Conservation (phyloP, 2,797 vertebrate species). For the Ciconia nigra region DNA sequence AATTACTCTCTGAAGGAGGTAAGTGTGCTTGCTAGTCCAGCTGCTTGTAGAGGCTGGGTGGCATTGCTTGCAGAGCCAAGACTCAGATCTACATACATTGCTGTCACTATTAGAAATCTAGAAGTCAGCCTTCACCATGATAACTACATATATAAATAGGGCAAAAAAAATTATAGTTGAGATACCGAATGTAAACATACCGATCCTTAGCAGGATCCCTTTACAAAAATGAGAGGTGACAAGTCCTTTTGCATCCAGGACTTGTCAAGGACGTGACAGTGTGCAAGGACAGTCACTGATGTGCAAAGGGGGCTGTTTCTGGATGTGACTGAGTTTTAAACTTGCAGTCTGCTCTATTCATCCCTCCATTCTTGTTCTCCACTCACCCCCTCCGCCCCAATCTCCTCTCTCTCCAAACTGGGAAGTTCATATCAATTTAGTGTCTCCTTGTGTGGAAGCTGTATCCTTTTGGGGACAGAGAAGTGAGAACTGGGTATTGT, state of each 20-base stretch:
- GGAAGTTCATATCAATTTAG: accelerated
- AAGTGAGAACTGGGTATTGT: not conserved
- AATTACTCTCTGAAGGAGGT: not conserved
- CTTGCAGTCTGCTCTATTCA: not conserved
- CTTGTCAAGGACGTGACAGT: not conserved
- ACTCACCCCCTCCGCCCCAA: not conserved
- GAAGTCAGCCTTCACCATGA: not conserved
- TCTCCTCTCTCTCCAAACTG: not conserved
- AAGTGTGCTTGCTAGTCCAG: too few relatives aligned
- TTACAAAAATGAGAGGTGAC: not conserved
- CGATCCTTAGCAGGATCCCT: not conserved
- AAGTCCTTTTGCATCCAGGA: not conserved
- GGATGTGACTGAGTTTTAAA: not conserved
- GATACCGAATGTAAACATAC: not conserved
- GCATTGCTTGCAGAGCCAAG: not conserved
- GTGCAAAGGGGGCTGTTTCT: not conserved
- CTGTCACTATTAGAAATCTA: not conserved
- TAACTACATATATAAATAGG: too few relatives aligned
- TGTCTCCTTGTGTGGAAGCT: not conserved
- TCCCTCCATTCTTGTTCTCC: not conserved
- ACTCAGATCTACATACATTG: not conserved
- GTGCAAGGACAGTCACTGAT: not conserved
- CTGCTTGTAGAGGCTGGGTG: not conserved
- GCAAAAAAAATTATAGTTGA: not conserved
- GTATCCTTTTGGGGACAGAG: not conserved